phyloP scores from a whole-genome alignment of 2,113 vertebrate genomes.

The Tringa solitaria region DNA sequence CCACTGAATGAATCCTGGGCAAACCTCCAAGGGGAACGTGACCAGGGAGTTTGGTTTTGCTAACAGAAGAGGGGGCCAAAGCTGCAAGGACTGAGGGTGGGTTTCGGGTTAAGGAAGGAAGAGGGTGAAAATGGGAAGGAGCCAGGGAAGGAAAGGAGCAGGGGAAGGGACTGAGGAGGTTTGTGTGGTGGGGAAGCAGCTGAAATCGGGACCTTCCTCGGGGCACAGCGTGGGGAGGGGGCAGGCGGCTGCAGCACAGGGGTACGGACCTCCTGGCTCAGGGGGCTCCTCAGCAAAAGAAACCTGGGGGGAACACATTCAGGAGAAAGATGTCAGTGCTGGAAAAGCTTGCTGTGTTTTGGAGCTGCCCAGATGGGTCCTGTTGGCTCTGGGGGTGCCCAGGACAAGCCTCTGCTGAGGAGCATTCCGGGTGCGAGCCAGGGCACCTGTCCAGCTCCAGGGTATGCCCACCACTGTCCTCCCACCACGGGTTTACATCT shows the following conservation, averaged over 20 bases:
- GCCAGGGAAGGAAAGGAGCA: background rate
- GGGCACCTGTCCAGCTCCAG: background rate
- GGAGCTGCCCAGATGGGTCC: background rate
- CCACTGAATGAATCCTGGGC: background rate
- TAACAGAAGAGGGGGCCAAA: conserved; percentile 53
- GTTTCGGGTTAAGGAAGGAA: background rate
- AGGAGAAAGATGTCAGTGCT: background rate
- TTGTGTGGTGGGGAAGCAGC: background rate
- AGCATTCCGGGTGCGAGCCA: background rate
- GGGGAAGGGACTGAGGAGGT: background rate
- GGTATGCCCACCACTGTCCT: background rate
- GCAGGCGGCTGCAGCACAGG: background rate
- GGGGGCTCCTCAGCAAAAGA: background rate
- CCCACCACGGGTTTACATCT: background rate
- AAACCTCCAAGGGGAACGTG: background rate
- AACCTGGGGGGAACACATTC: too few relatives aligned
- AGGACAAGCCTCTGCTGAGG: background rate
- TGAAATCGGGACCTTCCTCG: background rate
- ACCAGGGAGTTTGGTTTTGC: conserved; percentile 5
- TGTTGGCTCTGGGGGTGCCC: background rate
- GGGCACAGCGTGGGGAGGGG: background rate
- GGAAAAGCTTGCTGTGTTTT: background rate
- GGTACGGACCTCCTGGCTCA: background rate
- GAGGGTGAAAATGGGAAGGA: background rate
- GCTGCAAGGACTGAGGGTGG: conserved; percentile 26